These are phyloP conservation scores for Picathartes gymnocephalus DNA, from an alignment of 2,113 vertebrate species.

Conservation along the genomic window DNA sequence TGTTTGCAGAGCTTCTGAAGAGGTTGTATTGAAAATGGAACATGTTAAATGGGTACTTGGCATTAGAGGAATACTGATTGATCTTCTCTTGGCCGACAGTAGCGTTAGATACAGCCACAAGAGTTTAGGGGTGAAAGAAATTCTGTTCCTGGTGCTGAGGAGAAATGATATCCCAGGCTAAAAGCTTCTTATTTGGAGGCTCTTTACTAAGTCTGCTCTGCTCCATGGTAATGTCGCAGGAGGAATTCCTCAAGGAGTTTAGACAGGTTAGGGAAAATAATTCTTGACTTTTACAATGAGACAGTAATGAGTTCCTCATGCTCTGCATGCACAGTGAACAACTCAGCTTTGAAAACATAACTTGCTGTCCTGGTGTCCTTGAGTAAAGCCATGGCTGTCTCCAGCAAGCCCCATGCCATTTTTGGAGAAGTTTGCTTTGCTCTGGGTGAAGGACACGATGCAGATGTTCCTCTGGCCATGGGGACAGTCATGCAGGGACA, in stretches of 20 bases:
- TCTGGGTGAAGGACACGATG: not conserved
- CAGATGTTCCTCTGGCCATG: rapidly evolving
- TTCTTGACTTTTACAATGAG: not conserved
- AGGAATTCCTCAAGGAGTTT: not conserved
- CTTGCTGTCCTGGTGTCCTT: not conserved
- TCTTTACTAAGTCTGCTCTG: not conserved
- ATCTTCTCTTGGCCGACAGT: not conserved
- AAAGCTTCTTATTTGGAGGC: not conserved
- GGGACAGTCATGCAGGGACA: not conserved
- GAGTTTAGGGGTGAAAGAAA: not conserved
- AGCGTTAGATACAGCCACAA: not conserved
- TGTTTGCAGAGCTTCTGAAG: not conserved
- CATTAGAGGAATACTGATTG: not conserved
- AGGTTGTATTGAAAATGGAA: not conserved
- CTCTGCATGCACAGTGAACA: not conserved
- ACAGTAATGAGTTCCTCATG: not conserved
- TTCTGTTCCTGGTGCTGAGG: not conserved
- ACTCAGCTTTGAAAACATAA: not conserved
- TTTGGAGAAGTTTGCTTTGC: not conserved
- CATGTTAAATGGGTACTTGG: not conserved
- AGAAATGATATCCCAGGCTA: not conserved
- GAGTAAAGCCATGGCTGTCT: not conserved
- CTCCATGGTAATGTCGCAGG: not conserved
- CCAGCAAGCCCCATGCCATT: not conserved
- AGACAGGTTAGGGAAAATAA: not conserved